Evolutionary conservation across 2,797 vertebrate species (phyloP).

Genomic region (Sitta carolinensis): DNA sequence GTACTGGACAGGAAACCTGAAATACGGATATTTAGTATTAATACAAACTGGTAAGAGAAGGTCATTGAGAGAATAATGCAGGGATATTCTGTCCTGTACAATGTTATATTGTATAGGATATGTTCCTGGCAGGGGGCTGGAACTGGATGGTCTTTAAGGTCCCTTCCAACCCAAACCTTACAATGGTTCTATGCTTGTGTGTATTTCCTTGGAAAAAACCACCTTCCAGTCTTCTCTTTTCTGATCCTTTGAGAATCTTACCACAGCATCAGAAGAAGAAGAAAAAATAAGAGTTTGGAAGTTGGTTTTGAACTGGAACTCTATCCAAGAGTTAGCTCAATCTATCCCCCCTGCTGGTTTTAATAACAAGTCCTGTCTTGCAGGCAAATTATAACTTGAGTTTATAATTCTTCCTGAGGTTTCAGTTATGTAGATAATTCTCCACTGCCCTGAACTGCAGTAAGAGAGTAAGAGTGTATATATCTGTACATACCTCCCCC

Average conservation of each 20-base stretch:
- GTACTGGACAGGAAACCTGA: not conserved
- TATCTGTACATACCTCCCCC: not conserved
- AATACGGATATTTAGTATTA: not conserved
- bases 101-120: not conserved
- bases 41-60: not conserved
- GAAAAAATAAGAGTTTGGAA: not conserved
- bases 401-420: not conserved
- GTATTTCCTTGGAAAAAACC: not conserved
- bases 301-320: not conserved
- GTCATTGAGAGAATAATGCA: not conserved
- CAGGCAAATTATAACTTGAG: not conserved
- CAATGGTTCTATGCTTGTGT: not conserved
- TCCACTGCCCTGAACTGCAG: not conserved
- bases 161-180: not conserved
- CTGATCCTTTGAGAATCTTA: not conserved
- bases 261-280: not conserved
- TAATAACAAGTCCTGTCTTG: not conserved
- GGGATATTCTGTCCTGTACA: not conserved
- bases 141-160: not conserved
- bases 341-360: not conserved
- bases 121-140: not conserved
- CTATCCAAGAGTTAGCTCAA: not conserved
- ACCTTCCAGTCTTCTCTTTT: not conserved
- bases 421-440: not conserved
- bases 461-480: accelerated